Conservation (phyloP, 2,113 vertebrate genomes). For the Amphiprion percula region DNA sequence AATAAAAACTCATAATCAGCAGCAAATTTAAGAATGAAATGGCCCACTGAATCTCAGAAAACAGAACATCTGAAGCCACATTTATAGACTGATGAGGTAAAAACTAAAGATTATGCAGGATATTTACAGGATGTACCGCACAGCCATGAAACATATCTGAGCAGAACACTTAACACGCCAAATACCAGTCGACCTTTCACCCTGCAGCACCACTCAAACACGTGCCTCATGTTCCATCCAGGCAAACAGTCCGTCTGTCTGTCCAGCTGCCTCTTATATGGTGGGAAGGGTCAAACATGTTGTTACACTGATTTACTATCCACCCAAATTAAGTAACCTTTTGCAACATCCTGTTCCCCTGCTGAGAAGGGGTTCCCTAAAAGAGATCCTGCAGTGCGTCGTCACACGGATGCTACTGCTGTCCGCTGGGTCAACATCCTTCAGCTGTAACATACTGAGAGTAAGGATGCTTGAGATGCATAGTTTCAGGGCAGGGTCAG, state of each 20-base stretch:
- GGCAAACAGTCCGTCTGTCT: slow-evolving; percentile 27
- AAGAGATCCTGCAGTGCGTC: background rate
- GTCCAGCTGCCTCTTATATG: slow-evolving; percentile 52
- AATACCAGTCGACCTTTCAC: slow-evolving; percentile 33
- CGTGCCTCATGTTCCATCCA: slow-evolving; percentile 44
- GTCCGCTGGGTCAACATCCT: slow-evolving; percentile 14
- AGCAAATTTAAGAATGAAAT: background rate
- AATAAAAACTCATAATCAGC: background rate
- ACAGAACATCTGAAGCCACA: background rate
- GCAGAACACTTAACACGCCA: background rate
- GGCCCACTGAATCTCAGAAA: background rate
- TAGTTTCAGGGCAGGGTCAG: background rate
- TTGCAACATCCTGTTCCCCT: slow-evolving; percentile 54
- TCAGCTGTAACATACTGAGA: background rate
- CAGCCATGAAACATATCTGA: background rate
- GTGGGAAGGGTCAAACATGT: slow-evolving; percentile 57
- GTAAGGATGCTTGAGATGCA: slow-evolving; percentile 13
- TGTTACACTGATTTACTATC: slow-evolving; percentile 60
- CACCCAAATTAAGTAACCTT: slow-evolving; percentile 21
- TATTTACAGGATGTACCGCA: background rate
- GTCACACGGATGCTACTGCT: slow-evolving; percentile 24
- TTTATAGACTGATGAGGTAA: rapidly evolving
- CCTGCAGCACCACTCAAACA: slow-evolving; percentile 38
- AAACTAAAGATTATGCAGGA: background rate
- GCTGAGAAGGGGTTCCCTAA: slow-evolving; percentile 48